Percentiles rank a stretch among this genome's conserved stretches.
These are phyloP conservation scores for Heliconius sara DNA, from an alignment of 2,888 invertebrate species.

Conservation along the genomic window DNA sequence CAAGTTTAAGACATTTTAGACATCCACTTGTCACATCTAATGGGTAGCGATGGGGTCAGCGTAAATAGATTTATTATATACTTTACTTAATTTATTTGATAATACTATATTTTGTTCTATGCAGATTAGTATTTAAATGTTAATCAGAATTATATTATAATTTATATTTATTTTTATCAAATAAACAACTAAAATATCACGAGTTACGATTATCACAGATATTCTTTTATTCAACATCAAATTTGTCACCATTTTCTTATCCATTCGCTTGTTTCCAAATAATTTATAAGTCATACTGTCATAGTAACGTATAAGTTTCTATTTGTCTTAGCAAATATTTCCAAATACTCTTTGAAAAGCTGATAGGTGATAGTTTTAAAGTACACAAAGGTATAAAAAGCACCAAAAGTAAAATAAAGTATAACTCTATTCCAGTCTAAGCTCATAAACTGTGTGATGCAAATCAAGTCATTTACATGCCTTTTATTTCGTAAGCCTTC, in stretches of 20 bases:
- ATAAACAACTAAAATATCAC: neutral
- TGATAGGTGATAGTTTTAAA: slow-evolving; percentile 24
- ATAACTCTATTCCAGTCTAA: slow-evolving; percentile 36
- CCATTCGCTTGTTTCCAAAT: neutral
- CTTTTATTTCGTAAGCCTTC: slow-evolving; percentile 53
- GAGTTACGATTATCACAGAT: neutral
- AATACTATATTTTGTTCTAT: too few relatives aligned
- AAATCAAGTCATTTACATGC: slow-evolving; percentile 73
- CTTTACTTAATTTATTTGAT: too few relatives aligned
- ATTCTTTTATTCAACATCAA: neutral
- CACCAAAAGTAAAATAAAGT: slow-evolving; percentile 17
- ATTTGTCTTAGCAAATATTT: neutral
- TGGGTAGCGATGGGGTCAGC: slow-evolving; percentile 3
- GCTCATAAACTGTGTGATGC: slow-evolving; percentile 62
- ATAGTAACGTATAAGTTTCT: neutral
- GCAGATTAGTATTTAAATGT: too few relatives aligned
- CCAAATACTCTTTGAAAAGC: neutral
- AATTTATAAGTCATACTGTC: neutral
- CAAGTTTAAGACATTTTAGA: slow-evolving; percentile 25
- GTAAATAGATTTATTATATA: neutral
- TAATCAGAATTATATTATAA: neutral
- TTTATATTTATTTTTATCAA: neutral
- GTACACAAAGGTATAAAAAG: slow-evolving; percentile 18
- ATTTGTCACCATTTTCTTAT: neutral
- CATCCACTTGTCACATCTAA: slow-evolving; percentile 32